Evolutionary conservation across 2,888 invertebrate genomes (phyloP).

Genomic region (Nudaria mundana): DNA sequence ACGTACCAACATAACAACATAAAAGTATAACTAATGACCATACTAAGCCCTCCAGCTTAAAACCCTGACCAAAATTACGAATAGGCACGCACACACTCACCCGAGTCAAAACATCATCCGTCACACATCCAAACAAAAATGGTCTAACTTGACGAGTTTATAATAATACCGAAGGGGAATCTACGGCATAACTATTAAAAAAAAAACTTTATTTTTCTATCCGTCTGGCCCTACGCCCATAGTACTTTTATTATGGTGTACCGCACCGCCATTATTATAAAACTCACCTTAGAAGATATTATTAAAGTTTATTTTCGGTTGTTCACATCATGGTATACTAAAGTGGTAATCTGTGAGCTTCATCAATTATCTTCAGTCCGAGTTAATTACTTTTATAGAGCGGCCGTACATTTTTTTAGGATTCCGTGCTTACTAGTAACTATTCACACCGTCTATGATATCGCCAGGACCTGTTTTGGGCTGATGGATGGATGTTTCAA

Average conservation of each 20-base stretch:
- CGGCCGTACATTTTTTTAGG: constrained; percentile 44
- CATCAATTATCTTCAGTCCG: constrained; percentile 79
- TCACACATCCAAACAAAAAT: constrained; percentile 63
- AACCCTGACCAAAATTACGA: constrained; percentile 36
- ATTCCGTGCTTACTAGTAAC: constrained; percentile 39
- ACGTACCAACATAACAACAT: constrained; percentile 6
- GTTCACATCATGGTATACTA: constrained; percentile 32
- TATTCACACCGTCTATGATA: constrained; percentile 40
- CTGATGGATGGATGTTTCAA: neutral
- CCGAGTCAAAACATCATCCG: constrained; percentile 63
- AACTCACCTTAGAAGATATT: constrained; percentile 13
- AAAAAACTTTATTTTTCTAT: constrained; percentile 57
- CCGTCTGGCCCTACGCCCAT: constrained; percentile 63
- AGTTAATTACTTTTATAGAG: constrained; percentile 81
- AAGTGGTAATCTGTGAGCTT: constrained; percentile 74
- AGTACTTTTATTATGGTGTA: constrained; percentile 60
- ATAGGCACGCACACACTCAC: constrained; percentile 25
- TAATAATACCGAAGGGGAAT: constrained; percentile 69
- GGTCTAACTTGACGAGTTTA: constrained; percentile 73
- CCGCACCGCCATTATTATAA: constrained; percentile 17
- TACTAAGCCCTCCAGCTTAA: constrained; percentile 35
- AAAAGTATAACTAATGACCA: constrained; percentile 26
- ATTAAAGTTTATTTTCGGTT: constrained; percentile 28
- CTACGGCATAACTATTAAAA: constrained; percentile 48
- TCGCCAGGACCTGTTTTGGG: constrained; percentile 1